These are phyloP conservation scores for Aplysia californica DNA, from an alignment of 1,140 invertebrate genomes.

Conservation along the genomic window DNA sequence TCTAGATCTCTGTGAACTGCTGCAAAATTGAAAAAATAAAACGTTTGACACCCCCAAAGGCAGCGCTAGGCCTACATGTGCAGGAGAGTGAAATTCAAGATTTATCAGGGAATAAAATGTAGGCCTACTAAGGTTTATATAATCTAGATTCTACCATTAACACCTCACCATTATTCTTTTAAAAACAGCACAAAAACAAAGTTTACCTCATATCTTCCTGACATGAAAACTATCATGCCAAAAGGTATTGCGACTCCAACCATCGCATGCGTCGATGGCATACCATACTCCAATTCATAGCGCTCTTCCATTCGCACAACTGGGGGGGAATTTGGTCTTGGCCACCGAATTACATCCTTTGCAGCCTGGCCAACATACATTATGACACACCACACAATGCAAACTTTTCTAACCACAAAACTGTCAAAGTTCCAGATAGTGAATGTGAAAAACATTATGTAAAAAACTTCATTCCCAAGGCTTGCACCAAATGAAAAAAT, in stretches of 20 bases:
- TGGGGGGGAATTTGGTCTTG: slow-evolving; percentile 83
- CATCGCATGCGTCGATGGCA: slow-evolving; percentile 96
- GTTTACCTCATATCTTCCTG: slow-evolving; percentile 84
- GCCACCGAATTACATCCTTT: slow-evolving; percentile 83
- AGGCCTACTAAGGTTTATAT: too few relatives aligned
- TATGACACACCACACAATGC: slow-evolving; percentile 84
- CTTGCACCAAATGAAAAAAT: slow-evolving; percentile 85
- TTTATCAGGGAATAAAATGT: too few relatives aligned
- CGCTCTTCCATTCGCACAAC: slow-evolving; percentile 81
- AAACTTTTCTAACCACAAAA: slow-evolving; percentile 71
- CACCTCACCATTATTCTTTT: too few relatives aligned
- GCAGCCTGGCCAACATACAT: slow-evolving; percentile 81
- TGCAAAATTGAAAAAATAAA: too few relatives aligned
- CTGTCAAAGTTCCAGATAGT: slow-evolving; percentile 88
- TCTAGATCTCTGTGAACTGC: too few relatives aligned
- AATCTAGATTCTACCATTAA: too few relatives aligned
- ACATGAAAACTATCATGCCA: slow-evolving; percentile 82
- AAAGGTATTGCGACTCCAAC: slow-evolving; percentile 88
- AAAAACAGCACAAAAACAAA: too few relatives aligned
- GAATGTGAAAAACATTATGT: slow-evolving; percentile 87
- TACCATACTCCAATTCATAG: slow-evolving; percentile 92
- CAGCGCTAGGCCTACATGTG: too few relatives aligned
- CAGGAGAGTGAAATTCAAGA: too few relatives aligned
- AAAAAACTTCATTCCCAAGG: slow-evolving; percentile 90
- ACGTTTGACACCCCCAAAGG: too few relatives aligned